Conservation (phyloP, 2,797 vertebrate species). For the Trachurus trachurus region DNA sequence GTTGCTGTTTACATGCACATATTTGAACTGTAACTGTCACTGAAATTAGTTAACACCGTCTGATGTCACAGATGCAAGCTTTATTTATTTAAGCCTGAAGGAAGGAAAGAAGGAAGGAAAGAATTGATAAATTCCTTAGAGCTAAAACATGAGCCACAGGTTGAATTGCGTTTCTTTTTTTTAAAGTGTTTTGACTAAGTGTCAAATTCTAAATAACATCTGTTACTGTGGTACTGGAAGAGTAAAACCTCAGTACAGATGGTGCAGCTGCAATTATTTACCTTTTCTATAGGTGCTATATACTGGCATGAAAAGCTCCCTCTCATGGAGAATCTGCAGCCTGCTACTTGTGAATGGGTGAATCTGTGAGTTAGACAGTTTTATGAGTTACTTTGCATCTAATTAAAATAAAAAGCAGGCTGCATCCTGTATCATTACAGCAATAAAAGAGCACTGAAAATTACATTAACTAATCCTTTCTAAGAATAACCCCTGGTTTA, state of each 20-base stretch:
- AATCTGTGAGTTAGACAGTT: constrained; percentile 32
- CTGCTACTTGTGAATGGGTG: constrained; percentile 36
- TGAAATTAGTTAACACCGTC: not conserved
- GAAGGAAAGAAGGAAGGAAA: not conserved
- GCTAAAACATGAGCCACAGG: not conserved
- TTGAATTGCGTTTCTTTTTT: constrained; percentile 1
- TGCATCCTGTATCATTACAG: constrained; percentile 64
- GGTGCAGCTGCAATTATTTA: not conserved
- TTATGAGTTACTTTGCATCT: constrained; percentile 61
- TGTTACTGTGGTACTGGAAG: not conserved
- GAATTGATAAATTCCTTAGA: not conserved
- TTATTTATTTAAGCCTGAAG: not conserved
- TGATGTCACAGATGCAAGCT: not conserved
- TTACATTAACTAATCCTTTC: constrained; percentile 72
- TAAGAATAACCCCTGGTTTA: constrained; percentile 76
- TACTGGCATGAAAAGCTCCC: not conserved
- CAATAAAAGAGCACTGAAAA: constrained; percentile 65
- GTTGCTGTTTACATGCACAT: not conserved
- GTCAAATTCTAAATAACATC: not conserved
- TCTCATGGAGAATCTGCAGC: constrained; percentile 13
- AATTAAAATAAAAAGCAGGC: constrained; percentile 68
- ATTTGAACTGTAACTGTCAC: not conserved
- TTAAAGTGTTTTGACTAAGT: not conserved
- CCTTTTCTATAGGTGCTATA: not conserved
- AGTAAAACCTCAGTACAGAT: not conserved